phyloP scores from a whole-genome alignment of 2,888 invertebrate species.

The Hirtodrosophila confusa region DNA sequence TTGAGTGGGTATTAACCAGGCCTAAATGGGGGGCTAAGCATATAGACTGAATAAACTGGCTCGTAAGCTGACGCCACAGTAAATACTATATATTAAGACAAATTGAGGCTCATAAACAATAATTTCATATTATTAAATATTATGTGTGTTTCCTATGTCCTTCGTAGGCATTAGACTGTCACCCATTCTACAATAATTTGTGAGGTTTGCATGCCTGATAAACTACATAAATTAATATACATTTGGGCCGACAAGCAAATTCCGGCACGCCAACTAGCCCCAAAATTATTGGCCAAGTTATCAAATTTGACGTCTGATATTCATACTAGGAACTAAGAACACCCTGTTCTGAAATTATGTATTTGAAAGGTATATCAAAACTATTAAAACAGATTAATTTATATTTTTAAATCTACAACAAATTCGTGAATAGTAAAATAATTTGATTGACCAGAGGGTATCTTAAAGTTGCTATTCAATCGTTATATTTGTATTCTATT shows the following conservation, averaged over 20 bases:
- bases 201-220: conserved; percentile 20
- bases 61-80: conserved; percentile 11
- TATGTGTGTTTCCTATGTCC: conserved; percentile 31
- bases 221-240: conserved; percentile 38
- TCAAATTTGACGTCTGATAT: conserved; percentile 31
- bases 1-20: background rate
- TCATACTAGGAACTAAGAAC: no score
- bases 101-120: conserved; percentile 47
- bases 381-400: no score
- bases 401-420: no score
- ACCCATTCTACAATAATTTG: conserved; percentile 34
- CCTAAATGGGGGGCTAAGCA: conserved; percentile 20
- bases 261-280: conserved; percentile 30
- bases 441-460: conserved; percentile 1
- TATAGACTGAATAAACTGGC: conserved; percentile 15
- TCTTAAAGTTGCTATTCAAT: background rate
- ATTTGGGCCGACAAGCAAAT: conserved; percentile 35
- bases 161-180: conserved; percentile 57
- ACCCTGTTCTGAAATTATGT: background rate
- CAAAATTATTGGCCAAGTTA: conserved; percentile 28
- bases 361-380: background rate
- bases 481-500: no score
- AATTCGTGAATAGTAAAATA: no score
- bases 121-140: conserved; percentile 49
- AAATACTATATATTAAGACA: conserved; percentile 9